These are phyloP conservation scores for Ypsolopha sequella DNA, from an alignment of 2,888 invertebrate genomes.

Conservation along the genomic window DNA sequence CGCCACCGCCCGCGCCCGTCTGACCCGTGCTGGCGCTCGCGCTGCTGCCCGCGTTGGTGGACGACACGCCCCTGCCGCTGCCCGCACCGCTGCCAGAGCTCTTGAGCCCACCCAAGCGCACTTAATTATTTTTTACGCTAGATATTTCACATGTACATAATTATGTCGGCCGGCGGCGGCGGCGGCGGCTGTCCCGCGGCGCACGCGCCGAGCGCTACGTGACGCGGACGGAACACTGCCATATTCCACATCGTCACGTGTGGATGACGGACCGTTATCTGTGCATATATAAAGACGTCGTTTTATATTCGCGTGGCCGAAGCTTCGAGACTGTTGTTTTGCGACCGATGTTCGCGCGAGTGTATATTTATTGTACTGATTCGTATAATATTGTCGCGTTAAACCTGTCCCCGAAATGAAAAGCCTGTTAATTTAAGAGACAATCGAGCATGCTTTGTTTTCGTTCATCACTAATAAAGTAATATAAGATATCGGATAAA, in stretches of 20 bases:
- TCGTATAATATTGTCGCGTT: constrained; percentile 39
- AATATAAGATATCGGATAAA: constrained; percentile 61
- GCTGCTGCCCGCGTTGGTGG: constrained; percentile 63
- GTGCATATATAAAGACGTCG: constrained; percentile 49
- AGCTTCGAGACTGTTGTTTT: constrained; percentile 62
- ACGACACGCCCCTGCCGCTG: constrained; percentile 60
- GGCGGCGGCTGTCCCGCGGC: background rate
- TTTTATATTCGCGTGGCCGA: constrained; percentile 62
- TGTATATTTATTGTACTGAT: constrained; percentile 35
- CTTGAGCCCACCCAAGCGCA: constrained; percentile 62
- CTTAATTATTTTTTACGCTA: constrained; percentile 57
- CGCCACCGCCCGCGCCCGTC: constrained; percentile 78
- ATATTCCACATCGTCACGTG: constrained; percentile 12
- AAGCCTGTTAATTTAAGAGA: constrained; percentile 40
- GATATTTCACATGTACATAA: constrained; percentile 7
- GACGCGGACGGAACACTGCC: background rate
- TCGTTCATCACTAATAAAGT: constrained; percentile 56
- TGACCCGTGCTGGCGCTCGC: constrained; percentile 68
- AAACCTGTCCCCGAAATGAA: constrained; percentile 37
- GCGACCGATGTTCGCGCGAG: constrained; percentile 56
- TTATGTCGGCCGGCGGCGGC: constrained; percentile 7
- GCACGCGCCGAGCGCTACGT: constrained; percentile 4
- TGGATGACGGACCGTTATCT: constrained; percentile 31
- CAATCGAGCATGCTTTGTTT: constrained; percentile 53
- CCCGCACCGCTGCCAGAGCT: constrained; percentile 64